A percentile compares a stretch with the other conserved stretches of the same genome.
These are phyloP conservation scores for Silurus aristotelis DNA, from an alignment of 2,797 vertebrate species.

Conservation along the genomic window DNA sequence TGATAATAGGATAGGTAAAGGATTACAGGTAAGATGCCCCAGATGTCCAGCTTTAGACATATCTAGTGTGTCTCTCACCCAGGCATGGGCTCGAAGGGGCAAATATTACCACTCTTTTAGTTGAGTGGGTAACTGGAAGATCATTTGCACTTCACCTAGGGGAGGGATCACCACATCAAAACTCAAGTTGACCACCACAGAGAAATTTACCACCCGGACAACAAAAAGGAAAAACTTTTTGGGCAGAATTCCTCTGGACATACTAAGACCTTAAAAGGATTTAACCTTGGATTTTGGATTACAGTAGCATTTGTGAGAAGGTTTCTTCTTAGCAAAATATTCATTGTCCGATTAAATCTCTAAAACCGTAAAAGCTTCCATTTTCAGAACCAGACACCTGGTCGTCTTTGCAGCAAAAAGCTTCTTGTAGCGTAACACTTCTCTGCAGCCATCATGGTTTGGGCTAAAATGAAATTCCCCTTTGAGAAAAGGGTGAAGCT, in stretches of 20 bases:
- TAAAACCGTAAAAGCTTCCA: background rate
- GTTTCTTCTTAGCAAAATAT: background rate
- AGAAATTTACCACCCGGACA: slow-evolving; percentile 30
- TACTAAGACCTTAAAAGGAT: slow-evolving; percentile 19
- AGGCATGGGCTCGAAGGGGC: slow-evolving; percentile 69
- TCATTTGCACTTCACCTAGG: slow-evolving; percentile 61
- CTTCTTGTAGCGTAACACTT: slow-evolving; percentile 48
- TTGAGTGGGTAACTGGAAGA: slow-evolving; percentile 60
- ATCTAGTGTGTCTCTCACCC: slow-evolving; percentile 76
- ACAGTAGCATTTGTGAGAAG: background rate
- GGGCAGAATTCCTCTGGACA: slow-evolving; percentile 10
- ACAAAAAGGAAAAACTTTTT: background rate
- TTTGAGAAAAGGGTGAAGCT: slow-evolving; percentile 80
- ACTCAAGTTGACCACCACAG: slow-evolving; percentile 35
- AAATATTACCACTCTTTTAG: slow-evolving; percentile 59
- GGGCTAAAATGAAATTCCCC: slow-evolving; percentile 83
- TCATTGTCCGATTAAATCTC: background rate
- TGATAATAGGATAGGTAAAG: slow-evolving; percentile 78
- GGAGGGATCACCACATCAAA: slow-evolving; percentile 65
- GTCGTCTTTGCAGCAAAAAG: slow-evolving; percentile 60
- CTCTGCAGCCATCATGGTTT: slow-evolving; percentile 72
- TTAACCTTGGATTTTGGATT: slow-evolving; percentile 28
- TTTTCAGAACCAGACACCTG: slow-evolving; percentile 41
- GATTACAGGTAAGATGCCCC: slow-evolving; percentile 73
- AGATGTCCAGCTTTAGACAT: slow-evolving; percentile 66